Percentiles rank a stretch among this genome's conserved stretches.
phyloP scores from a whole-genome alignment of 2,113 vertebrate species.

The Ancistrus triradiatus region DNA sequence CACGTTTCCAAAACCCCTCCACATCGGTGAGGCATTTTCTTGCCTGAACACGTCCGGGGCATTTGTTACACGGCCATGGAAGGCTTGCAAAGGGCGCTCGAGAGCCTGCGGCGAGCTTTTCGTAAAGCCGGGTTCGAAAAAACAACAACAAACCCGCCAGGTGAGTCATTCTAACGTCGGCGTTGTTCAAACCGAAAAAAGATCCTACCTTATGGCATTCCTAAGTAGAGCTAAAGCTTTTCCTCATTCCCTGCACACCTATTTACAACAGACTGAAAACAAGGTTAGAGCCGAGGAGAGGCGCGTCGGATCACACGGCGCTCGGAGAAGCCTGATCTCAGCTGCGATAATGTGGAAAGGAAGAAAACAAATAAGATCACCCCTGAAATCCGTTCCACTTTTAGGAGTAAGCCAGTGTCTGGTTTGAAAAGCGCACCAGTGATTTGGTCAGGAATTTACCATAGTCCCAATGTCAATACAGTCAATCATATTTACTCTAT shows the following conservation, averaged over 20 bases:
- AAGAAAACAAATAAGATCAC: too few species aligned
- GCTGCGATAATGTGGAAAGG: too few species aligned
- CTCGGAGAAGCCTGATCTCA: too few species aligned
- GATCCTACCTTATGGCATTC: slow-evolving; percentile 11
- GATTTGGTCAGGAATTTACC: not conserved
- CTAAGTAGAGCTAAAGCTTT: slow-evolving; percentile 4
- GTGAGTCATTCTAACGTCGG: slow-evolving; percentile 9
- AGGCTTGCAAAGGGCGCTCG: not conserved
- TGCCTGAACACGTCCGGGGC: slow-evolving; percentile 2
- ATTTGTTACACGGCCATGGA: not conserved
- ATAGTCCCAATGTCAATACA: not conserved
- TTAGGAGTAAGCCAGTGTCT: not conserved
- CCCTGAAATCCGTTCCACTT: not conserved
- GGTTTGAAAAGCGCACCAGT: not conserved
- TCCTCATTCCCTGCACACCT: slow-evolving; percentile 6
- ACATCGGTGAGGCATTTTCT: too few species aligned
- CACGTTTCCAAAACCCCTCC: too few species aligned
- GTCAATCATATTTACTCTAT: too few species aligned
- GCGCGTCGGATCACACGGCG: not conserved
- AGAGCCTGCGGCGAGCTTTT: not conserved
- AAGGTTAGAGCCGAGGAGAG: slow-evolving; percentile 10
- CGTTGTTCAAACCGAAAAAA: not conserved
- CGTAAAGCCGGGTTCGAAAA: not conserved
- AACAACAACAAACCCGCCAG: not conserved
- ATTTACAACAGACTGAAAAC: slow-evolving; percentile 20